Evolutionary conservation across 2,797 vertebrate genomes (phyloP).

Genomic region (Tamandua tetradactyla): DNA sequence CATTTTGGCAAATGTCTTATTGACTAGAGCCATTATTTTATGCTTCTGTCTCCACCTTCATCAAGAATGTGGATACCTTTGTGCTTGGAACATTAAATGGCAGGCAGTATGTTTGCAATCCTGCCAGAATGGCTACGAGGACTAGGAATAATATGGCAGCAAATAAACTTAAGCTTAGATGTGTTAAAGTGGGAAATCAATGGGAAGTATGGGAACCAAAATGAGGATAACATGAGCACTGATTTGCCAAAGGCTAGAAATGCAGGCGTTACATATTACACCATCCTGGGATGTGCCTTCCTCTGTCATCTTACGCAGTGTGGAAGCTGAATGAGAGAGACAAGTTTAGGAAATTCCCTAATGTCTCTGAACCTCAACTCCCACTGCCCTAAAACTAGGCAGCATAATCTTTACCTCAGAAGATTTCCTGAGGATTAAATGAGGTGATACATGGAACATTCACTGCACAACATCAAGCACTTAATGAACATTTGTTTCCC

Average conservation of each 20-base stretch:
- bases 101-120: neutral
- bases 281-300: accelerated
- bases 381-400: neutral
- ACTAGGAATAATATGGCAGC: neutral
- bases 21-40: slow-evolving; percentile 58
- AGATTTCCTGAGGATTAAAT: neutral
- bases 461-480: neutral
- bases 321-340: neutral
- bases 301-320: neutral
- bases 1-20: slow-evolving; percentile 69
- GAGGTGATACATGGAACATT: neutral
- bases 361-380: neutral
- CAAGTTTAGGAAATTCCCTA: neutral
- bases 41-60: slow-evolving; percentile 53
- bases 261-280: neutral
- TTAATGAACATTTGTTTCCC: neutral
- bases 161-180: neutral
- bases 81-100: slow-evolving; percentile 15
- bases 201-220: neutral
- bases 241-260: neutral
- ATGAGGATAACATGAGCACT: neutral
- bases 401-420: neutral
- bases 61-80: slow-evolving; percentile 38
- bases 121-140: neutral
- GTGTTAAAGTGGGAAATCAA: slow-evolving; percentile 37